Conservation (phyloP, 2,113 vertebrate species). For the Xenopus laevis region DNA sequence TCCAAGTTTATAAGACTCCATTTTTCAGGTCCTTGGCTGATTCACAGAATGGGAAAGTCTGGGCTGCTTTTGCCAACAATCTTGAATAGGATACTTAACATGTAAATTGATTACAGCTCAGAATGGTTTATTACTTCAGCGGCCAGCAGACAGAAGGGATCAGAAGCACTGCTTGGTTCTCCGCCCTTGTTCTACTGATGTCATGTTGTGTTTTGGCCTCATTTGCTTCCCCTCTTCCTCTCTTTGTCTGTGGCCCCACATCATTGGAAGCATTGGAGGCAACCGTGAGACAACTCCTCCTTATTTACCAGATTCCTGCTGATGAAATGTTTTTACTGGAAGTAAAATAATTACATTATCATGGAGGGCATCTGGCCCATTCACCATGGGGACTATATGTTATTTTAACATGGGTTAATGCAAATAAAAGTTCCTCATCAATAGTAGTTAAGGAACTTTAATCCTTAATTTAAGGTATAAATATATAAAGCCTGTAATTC, state of each 20-base stretch:
- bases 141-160: constrained; percentile 7
- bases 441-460: too few species aligned
- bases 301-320: too few species aligned
- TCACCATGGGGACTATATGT: too few species aligned
- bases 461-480: too few species aligned
- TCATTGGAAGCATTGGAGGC: not conserved
- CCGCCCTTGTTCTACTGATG: constrained; percentile 6
- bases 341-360: too few species aligned
- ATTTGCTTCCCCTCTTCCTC: not conserved
- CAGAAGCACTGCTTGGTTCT: not conserved
- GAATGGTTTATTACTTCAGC: not conserved
- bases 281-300: not conserved
- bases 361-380: too few species aligned
- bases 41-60: constrained; percentile 20
- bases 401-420: too few species aligned
- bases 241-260: not conserved
- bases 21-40: constrained; percentile 22
- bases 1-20: constrained; percentile 25
- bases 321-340: too few species aligned
- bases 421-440: too few species aligned
- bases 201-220: not conserved
- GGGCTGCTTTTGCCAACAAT: constrained; percentile 10
- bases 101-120: constrained; percentile 42
- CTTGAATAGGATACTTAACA: constrained; percentile 32
- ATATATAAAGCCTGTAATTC: too few species aligned